Evolutionary conservation across 2,113 vertebrate species (phyloP), one percentile per base, ranked within the genome.

Genomic region (Leptodactylus fuscus): DNA sequence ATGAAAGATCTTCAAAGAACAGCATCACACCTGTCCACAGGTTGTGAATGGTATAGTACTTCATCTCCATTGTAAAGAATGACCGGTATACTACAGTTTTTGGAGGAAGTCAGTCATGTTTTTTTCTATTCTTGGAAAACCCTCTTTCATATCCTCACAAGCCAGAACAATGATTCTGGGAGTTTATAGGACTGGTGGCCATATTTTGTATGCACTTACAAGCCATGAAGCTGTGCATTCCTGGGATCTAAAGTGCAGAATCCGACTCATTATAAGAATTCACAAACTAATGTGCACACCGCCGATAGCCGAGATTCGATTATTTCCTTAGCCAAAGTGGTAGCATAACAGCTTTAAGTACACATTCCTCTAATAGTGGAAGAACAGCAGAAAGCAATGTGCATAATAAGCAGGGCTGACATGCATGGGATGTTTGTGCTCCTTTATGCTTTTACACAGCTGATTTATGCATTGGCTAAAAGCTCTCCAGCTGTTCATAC

Each of bases 401-500:
- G 41, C 46, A 15, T 74, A 74, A 74, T 74, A 46, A 46, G 13
- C 70, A 24, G 70, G 11, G 41, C 41, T 18, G 41, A 46, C 70
- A 74, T 74, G 41, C 41, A 74, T 48, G 38, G n/a, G 38, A 74
- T 29, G 70, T 16, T 16, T 48, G 38, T 27, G 32, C 79, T 48
- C 44, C 60, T 22, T 38, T 29, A 46, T 46, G 79, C 41, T 48
- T 65, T 65, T 48, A 65, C 38, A 32, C 41, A 12, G 41, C 41
- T 67, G 60, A 65, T 48, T 81, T 69, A 81, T 62, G 44, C 38
- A 81, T 34, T 81, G 46, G 79, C 80, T 81, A 70, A 81, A 70
- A 81, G 80, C 80, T 81, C 16, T 81, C 62, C 60, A 69, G 62
- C 60, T 81, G 79, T 49, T 81, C 29, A 46, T 48, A 81, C 41